Evolutionary conservation across 2,888 invertebrate genomes (phyloP).

Genomic region (Biston stratarius): DNA sequence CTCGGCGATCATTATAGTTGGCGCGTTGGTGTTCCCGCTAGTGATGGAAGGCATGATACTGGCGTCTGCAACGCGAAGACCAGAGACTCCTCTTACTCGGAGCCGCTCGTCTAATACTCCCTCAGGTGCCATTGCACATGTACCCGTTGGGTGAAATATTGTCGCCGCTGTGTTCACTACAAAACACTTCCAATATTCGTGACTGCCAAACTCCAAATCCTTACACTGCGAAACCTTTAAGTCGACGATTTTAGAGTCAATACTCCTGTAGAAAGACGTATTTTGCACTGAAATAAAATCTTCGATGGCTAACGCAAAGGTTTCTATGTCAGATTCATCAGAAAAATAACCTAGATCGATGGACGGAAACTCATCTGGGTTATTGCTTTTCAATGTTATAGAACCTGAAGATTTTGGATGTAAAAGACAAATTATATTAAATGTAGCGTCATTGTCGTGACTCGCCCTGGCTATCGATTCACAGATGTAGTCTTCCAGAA

Average conservation of each 20-base stretch:
- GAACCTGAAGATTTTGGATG: constrained; percentile 63
- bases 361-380: constrained; percentile 56
- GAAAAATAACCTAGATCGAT: constrained; percentile 55
- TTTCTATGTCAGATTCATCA: constrained; percentile 54
- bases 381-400: constrained; percentile 51
- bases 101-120: constrained; percentile 64
- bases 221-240: constrained; percentile 51
- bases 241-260: constrained; percentile 51
- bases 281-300: constrained; percentile 55
- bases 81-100: constrained; percentile 36
- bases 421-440: constrained; percentile 51
- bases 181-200: constrained; percentile 65
- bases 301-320: constrained; percentile 50
- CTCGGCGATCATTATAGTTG: constrained; percentile 59
- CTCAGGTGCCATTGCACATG: constrained; percentile 66
- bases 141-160: constrained; percentile 81
- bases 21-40: constrained; percentile 86
- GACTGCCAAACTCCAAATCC: constrained; percentile 46
- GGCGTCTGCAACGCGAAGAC: constrained; percentile 46
- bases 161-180: constrained; percentile 80
- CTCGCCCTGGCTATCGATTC: constrained; percentile 47
- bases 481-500: constrained; percentile 54
- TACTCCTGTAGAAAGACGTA: constrained; percentile 53
- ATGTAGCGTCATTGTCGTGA: constrained; percentile 43
- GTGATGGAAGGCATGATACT: constrained; percentile 78